Evolutionary conservation across 2,888 invertebrate species (phyloP).

Genomic region (Nematopogon swammerdamellus): DNA sequence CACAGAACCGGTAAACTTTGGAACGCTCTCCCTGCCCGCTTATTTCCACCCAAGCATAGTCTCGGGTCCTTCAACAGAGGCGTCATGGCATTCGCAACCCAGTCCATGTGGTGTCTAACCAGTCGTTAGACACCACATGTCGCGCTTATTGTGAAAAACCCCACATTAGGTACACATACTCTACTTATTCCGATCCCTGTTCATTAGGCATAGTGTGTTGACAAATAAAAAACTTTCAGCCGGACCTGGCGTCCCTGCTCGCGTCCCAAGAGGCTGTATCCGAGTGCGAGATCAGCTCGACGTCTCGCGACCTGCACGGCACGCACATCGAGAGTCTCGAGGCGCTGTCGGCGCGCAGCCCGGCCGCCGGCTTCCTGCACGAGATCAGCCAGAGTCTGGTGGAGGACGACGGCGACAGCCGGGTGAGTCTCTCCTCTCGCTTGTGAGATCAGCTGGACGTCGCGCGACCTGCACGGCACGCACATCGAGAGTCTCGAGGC

Average conservation of each 20-base stretch:
- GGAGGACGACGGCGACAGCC: conserved; percentile 24
- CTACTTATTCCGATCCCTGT: no score
- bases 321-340: conserved; percentile 52
- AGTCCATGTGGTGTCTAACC: no score
- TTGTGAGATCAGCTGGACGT: no score
- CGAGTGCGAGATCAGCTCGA: conserved; percentile 44
- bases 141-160: no score
- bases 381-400: conserved; percentile 48
- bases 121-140: no score
- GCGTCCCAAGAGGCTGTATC: conserved; percentile 36
- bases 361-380: conserved; percentile 46
- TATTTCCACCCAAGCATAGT: no score
- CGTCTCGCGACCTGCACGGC: conserved; percentile 25
- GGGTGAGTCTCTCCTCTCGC: conserved; percentile 21
- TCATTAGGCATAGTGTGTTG: no score
- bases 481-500: conserved; percentile 54
- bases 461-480: conserved; percentile 16
- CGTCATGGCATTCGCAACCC: no score
- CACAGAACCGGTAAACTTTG: no score
- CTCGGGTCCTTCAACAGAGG: no score
- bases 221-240: conserved; percentile 20
- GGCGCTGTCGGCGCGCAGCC: conserved; percentile 44
- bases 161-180: no score
- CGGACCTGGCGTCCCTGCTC: conserved; percentile 40
- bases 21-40: no score